Percentiles rank a stretch among this genome's conserved stretches.
Conservation (phyloP, 2,113 vertebrate genomes). For the Microtus richardsoni region DNA sequence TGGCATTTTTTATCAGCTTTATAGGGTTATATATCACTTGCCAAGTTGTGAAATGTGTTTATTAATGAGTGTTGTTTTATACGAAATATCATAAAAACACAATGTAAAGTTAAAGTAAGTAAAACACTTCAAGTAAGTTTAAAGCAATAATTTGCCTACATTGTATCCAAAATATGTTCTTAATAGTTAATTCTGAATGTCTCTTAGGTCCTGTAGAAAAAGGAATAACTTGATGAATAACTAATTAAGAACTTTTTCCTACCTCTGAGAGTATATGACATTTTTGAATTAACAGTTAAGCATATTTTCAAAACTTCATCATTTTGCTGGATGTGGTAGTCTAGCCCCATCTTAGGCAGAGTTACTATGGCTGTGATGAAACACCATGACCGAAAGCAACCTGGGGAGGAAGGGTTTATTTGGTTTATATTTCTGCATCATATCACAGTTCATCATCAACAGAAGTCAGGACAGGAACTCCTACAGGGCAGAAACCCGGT, state of each 20-base stretch:
- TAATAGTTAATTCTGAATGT: conserved; percentile 7
- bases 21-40: not conserved
- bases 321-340: not conserved
- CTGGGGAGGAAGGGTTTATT: not conserved
- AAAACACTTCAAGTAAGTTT: not conserved
- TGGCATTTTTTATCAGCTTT: not conserved
- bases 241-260: not conserved
- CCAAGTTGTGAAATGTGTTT: not conserved
- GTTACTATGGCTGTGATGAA: not conserved
- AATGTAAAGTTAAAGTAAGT: not conserved
- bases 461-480: not conserved
- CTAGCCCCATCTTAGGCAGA: not conserved
- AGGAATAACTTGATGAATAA: not conserved
- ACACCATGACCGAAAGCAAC: not conserved
- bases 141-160: not conserved
- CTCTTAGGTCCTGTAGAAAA: not conserved
- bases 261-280: not conserved
- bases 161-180: not conserved
- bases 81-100: not conserved
- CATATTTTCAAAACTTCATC: not conserved
- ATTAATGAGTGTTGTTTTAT: conserved; percentile 44
- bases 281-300: conserved; percentile 1
- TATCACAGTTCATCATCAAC: not conserved
- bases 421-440: not conserved
- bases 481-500: not conserved